Evolutionary conservation across 92 coral and sea anemone species (phyloP), one percentile per base, ranked within the genome.

Genomic region (Phenganax marumi): DNA sequence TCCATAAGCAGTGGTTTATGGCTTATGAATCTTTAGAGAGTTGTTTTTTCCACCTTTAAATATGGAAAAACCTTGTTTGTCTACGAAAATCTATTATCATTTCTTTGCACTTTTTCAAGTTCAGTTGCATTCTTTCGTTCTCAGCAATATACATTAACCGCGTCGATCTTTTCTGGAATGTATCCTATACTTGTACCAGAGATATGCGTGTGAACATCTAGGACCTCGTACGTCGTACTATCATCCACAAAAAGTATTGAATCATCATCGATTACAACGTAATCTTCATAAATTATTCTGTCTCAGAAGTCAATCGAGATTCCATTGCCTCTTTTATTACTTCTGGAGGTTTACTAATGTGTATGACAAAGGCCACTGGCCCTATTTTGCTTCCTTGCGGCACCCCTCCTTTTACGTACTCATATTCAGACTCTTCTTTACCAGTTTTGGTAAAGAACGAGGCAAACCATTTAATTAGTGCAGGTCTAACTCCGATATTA

Each of bases 331-430:
- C 39, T 66, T 39, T 16, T 23, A 66, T 16, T 10, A 10, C 50
- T n/a, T 14, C 12, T 11, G 73, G 39, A 5, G 23, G 73, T 22
- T 16, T 16, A 14, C 23, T 66, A 39, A 66, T 66, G 10, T 66
- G 12, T 3, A 66, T 22, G 13, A 66, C 73, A 66, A 66, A 66
- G 23, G 73, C 73, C 6, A 66, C 23, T 39, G 73, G 73, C 12
- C 73, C 73, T 4, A n/a, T n/a, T n/a, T n/a, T n/a, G n/a, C n/a
- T n/a, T n/a, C n/a, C n/a, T n/a, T n/a, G n/a, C n/a, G n/a, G n/a
- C n/a, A n/a, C n/a, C n/a, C 46, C 73, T 66, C 50, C 73, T 3
- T 11, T 6, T 12, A 66, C 73, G 23, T 3, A 12, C 46, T 5
- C 46, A 66, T n/a, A 66, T 12, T 66, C 73, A 23, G 73, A 66